phyloP scores from a whole-genome alignment of 2,888 invertebrate species.

The Pollenia angustigena region DNA sequence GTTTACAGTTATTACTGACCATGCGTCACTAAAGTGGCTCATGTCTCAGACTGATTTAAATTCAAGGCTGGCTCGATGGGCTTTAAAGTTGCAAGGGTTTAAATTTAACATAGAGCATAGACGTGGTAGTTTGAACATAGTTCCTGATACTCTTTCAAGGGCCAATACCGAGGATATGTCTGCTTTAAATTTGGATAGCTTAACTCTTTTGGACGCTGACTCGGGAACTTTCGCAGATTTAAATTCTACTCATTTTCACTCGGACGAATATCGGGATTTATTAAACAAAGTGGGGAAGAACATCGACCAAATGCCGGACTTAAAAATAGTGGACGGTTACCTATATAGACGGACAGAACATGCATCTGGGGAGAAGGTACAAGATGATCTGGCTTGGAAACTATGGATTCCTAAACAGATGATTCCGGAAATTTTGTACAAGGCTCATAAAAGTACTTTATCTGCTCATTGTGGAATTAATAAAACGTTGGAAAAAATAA shows the following conservation, averaged over 20 bases:
- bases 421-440: conserved; percentile 1
- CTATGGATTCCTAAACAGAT: conserved; percentile 47
- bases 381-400: conserved; percentile 50
- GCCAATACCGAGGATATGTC: too few species aligned
- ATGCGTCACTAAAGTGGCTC: conserved; percentile 75
- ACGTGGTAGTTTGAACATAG: conserved; percentile 32
- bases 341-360: conserved; percentile 35
- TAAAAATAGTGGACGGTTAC: conserved; percentile 42
- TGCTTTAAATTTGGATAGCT: too few species aligned
- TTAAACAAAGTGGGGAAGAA: conserved; percentile 3
- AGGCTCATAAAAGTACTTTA: conserved; percentile 21
- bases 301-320: conserved; percentile 27
- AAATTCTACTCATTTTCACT: conserved; percentile 36
- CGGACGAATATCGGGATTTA: conserved; percentile 15
- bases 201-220: too few species aligned
- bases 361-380: conserved; percentile 18
- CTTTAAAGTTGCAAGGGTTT: conserved; percentile 45
- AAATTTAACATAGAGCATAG: conserved; percentile 6
- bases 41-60: conserved; percentile 75
- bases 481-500: too few species aligned
- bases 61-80: conserved; percentile 68
- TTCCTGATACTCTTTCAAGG: conserved; percentile 16
- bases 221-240: conserved; percentile 34
- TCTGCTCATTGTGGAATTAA: conserved; percentile 44
- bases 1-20: not conserved